A percentile compares a stretch with the other conserved stretches of the same genome.
Evolutionary conservation across 2,113 vertebrate genomes (phyloP).

Genomic region (Peromyscus californicus): DNA sequence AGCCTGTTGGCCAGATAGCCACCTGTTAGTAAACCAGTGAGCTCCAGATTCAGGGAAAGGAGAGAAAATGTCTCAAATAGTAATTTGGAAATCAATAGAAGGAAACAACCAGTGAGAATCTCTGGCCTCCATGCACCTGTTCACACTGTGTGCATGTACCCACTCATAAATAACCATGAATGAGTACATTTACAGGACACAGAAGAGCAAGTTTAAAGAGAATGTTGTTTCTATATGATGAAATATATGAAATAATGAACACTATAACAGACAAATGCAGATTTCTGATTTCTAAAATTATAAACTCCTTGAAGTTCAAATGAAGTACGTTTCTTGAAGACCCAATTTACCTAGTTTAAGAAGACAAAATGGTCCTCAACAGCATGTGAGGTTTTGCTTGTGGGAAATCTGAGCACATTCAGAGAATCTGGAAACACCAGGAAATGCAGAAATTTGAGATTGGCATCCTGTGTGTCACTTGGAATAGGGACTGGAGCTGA

Average conservation of each 20-base stretch:
- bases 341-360: constrained; percentile 18
- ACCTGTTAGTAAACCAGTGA: neutral
- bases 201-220: neutral
- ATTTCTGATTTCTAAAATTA: neutral
- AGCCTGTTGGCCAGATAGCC: neutral
- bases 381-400: neutral
- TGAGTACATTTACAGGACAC: neutral
- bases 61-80: neutral
- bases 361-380: neutral
- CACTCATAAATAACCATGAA: too few species aligned
- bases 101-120: neutral
- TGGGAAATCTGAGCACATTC: neutral
- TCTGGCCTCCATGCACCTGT: neutral
- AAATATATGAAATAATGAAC: neutral
- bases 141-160: neutral
- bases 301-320: neutral
- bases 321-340: neutral
- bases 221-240: too few species aligned
- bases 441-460: neutral
- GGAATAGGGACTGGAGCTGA: neutral
- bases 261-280: neutral
- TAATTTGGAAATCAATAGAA: neutral
- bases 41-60: neutral
- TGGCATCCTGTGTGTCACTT: neutral
- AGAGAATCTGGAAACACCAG: neutral